Evolutionary conservation across 1,140 invertebrate species (phyloP).

Genomic region (Phortica variegata): DNA sequence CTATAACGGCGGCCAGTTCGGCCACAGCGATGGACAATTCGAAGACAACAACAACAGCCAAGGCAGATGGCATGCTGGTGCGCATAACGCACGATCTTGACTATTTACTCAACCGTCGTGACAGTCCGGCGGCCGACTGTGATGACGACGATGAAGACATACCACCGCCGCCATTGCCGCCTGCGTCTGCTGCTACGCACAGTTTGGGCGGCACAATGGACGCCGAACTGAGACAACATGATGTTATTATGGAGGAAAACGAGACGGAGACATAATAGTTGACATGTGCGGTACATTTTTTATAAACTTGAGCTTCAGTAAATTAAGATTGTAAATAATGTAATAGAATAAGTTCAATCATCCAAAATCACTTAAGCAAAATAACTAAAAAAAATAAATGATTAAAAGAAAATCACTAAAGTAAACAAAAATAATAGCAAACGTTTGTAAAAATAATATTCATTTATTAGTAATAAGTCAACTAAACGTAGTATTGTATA

Average conservation of each 20-base stretch:
- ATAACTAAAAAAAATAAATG: too few relatives aligned
- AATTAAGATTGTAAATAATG: too few relatives aligned
- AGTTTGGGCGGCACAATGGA: not conserved
- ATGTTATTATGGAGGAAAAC: constrained; percentile 17
- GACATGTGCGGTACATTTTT: too few relatives aligned
- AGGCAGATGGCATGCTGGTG: constrained; percentile 63
- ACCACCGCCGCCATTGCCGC: constrained; percentile 20
- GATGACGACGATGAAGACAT: constrained; percentile 18
- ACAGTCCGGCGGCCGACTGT: not conserved
- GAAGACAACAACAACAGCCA: constrained; percentile 4
- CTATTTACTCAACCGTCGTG: constrained; percentile 68
- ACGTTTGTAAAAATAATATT: too few relatives aligned
- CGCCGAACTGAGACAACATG: constrained; percentile 7
- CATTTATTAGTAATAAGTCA: too few relatives aligned
- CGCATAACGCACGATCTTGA: constrained; percentile 74
- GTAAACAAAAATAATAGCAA: too few relatives aligned
- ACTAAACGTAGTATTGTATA: too few relatives aligned
- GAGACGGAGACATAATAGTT: constrained; percentile 3
- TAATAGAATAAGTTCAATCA: too few relatives aligned
- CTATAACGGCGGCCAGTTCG: constrained; percentile 23
- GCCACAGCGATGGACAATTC: constrained; percentile 20
- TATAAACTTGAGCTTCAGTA: too few relatives aligned
- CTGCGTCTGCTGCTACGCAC: constrained; percentile 2
- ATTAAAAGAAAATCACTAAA: too few relatives aligned
- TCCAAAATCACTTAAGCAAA: too few relatives aligned